These are phyloP conservation scores for Drymodes brunneopygia DNA, from an alignment of 2,113 vertebrate species.

Conservation along the genomic window DNA sequence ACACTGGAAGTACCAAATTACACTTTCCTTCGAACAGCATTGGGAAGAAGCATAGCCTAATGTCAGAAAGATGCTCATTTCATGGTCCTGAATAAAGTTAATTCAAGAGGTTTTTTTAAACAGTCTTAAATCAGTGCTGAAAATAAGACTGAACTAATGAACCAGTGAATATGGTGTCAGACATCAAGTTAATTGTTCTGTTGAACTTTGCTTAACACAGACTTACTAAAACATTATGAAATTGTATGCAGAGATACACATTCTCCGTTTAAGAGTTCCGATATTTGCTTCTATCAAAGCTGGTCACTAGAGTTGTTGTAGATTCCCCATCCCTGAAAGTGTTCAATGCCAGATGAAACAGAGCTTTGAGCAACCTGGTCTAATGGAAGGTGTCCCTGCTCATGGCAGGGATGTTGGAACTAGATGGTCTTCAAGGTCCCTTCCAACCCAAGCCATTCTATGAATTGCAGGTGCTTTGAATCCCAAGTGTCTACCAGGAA, in stretches of 20 bases:
- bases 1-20: background rate
- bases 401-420: background rate
- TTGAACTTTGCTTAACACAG: background rate
- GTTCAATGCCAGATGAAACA: background rate
- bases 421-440: background rate
- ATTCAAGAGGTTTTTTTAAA: background rate
- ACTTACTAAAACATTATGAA: background rate
- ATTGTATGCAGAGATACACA: background rate
- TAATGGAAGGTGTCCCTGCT: background rate
- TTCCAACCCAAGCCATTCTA: background rate
- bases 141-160: background rate
- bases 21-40: background rate
- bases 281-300: background rate
- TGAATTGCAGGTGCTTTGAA: background rate
- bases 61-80: background rate
- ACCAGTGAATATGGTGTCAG: background rate
- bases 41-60: background rate
- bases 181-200: background rate
- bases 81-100: background rate
- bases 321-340: background rate
- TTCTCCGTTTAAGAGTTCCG: background rate
- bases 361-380: background rate
- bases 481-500: fast-evolving
- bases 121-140: background rate
- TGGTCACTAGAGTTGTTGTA: background rate